A percentile compares a stretch with the other conserved stretches of the same genome.
Evolutionary conservation across 2,113 vertebrate species (phyloP).

Genomic region (Cettia cetti): DNA sequence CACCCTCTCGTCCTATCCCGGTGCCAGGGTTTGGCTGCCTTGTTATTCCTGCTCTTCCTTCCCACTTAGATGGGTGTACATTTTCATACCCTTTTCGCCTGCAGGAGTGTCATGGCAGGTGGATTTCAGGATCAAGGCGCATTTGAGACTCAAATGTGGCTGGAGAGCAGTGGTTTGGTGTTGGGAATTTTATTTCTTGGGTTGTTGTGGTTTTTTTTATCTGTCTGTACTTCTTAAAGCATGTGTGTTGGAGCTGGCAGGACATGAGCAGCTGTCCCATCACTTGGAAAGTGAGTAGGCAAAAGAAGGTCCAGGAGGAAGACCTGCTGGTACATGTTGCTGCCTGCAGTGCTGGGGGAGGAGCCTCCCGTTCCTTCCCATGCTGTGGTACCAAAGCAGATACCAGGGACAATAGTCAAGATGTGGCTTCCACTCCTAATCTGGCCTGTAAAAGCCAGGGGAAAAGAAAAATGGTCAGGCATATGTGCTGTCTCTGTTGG

Average conservation of each 20-base stretch:
- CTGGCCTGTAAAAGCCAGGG: neutral
- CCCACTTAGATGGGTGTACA: rapidly evolving
- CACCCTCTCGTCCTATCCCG: neutral
- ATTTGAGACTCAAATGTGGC: neutral
- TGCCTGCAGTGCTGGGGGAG: neutral
- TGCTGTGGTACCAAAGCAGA: neutral
- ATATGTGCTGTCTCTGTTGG: neutral
- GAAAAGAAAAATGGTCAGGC: neutral
- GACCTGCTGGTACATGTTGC: neutral
- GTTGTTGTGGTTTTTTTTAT: neutral
- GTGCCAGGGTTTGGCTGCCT: rapidly evolving
- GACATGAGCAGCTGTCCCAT: neutral
- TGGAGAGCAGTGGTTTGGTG: neutral
- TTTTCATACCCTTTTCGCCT: neutral
- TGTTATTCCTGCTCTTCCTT: slow-evolving; percentile 12
- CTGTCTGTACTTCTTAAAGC: neutral
- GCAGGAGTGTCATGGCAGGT: neutral
- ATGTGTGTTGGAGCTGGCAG: neutral
- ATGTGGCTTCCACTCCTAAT: neutral
- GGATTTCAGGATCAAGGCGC: neutral
- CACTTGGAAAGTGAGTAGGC: neutral
- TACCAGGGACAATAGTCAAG: neutral
- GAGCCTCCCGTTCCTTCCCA: neutral
- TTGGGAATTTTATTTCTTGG: neutral
- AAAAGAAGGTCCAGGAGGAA: neutral